Conservation (phyloP, 2,888 invertebrate species). For the Ferdinandea cuprea region DNA sequence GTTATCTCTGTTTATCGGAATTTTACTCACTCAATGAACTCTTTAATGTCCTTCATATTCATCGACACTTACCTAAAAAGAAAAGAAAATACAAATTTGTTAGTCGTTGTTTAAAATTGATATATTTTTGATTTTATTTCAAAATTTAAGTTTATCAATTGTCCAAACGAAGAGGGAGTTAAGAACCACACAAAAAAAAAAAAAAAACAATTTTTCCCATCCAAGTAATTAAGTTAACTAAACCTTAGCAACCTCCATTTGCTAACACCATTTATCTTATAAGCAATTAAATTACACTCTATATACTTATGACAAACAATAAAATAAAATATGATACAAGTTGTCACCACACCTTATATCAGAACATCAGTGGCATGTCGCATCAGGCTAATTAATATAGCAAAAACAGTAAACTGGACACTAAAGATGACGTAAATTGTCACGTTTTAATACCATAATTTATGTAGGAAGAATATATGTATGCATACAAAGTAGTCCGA, state of each 20-base stretch:
- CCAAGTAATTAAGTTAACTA: constrained; percentile 17
- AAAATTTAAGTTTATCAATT: not conserved
- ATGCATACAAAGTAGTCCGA: constrained; percentile 32
- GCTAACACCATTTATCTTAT: constrained; percentile 2
- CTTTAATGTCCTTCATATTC: too few relatives aligned
- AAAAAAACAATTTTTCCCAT: not conserved
- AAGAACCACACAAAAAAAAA: too few relatives aligned
- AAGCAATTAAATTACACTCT: constrained; percentile 32
- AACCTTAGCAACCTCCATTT: not conserved
- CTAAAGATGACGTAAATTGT: constrained; percentile 69
- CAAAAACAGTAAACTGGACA: constrained; percentile 51
- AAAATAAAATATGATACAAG: constrained; percentile 30
- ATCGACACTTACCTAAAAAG: too few relatives aligned
- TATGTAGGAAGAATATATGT: constrained; percentile 36
- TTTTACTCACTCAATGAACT: too few relatives aligned
- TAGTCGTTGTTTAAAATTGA: too few relatives aligned
- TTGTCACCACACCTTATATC: constrained; percentile 53
- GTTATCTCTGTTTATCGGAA: too few relatives aligned
- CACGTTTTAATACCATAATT: constrained; percentile 66
- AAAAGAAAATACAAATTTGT: too few relatives aligned
- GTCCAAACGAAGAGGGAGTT: not conserved
- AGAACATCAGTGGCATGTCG: constrained; percentile 26
- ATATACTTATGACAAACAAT: constrained; percentile 8
- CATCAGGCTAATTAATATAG: constrained; percentile 64
- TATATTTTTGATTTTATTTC: too few relatives aligned